phyloP scores from a whole-genome alignment of 2,797 vertebrate species.

The Eulemur albifrons region DNA sequence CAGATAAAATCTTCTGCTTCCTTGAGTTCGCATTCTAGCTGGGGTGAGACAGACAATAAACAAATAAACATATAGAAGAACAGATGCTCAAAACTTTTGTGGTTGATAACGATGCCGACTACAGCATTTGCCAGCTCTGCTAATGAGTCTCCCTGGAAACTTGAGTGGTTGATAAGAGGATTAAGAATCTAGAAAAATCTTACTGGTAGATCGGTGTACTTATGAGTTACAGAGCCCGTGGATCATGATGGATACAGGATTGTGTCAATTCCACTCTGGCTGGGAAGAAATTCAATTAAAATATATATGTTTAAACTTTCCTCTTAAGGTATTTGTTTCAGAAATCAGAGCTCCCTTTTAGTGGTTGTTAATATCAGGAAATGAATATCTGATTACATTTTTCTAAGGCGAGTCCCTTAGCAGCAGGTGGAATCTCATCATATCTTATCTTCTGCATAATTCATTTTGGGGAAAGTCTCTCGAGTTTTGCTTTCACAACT shows the following conservation, averaged over 20 bases:
- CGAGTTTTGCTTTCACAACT: slow-evolving; percentile 59
- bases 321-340: slow-evolving; percentile 56
- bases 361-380: slow-evolving; percentile 74
- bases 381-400: slow-evolving; percentile 78
- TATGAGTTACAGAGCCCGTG: neutral
- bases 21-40: neutral
- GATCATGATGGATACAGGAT: neutral
- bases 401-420: slow-evolving; percentile 64
- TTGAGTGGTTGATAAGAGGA: slow-evolving; percentile 40
- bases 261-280: neutral
- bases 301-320: slow-evolving; percentile 37
- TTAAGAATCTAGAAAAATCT: neutral
- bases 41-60: neutral
- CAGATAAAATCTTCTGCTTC: neutral
- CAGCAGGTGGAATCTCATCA: slow-evolving; percentile 67
- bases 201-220: neutral
- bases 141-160: slow-evolving; percentile 66
- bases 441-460: slow-evolving; percentile 73
- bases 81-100: neutral
- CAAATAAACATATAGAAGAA: neutral
- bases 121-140: neutral
- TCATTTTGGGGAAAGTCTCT: slow-evolving; percentile 58
- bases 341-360: slow-evolving; percentile 56
- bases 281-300: slow-evolving; percentile 45
- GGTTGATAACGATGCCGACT: neutral